Evolutionary conservation across 2,113 vertebrate species (phyloP).

Genomic region (Rhegmatorhina hoffmannsi): DNA sequence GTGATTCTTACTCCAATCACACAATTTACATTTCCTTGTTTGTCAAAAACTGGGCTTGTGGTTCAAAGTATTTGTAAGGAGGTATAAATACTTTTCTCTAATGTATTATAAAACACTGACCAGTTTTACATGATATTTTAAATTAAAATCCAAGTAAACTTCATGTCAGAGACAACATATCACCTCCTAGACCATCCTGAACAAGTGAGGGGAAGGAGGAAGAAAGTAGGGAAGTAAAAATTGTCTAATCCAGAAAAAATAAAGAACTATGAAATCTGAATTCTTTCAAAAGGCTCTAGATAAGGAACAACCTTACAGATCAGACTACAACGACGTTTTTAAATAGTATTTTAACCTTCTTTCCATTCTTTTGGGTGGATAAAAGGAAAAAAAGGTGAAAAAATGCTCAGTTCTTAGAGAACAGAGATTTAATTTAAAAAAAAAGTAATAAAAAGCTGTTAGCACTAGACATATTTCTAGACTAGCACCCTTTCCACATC

Average conservation of each 20-base stretch:
- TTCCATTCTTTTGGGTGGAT: neutral
- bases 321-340: neutral
- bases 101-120: neutral
- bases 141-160: neutral
- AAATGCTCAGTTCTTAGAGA: neutral
- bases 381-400: neutral
- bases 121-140: neutral
- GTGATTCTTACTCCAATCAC: neutral
- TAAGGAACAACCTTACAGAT: neutral
- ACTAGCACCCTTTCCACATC: neutral
- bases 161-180: neutral
- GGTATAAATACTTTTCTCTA: neutral
- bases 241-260: neutral
- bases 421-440: neutral
- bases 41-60: neutral
- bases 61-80: neutral
- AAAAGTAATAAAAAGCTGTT: neutral
- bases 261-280: rapidly evolving
- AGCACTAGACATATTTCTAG: neutral
- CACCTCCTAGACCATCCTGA: neutral
- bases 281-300: neutral
- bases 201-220: neutral
- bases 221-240: neutral
- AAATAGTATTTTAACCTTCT: neutral
- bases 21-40: neutral